Conservation (phyloP, 2,113 vertebrate species). For the Ariopsis seemanni region DNA sequence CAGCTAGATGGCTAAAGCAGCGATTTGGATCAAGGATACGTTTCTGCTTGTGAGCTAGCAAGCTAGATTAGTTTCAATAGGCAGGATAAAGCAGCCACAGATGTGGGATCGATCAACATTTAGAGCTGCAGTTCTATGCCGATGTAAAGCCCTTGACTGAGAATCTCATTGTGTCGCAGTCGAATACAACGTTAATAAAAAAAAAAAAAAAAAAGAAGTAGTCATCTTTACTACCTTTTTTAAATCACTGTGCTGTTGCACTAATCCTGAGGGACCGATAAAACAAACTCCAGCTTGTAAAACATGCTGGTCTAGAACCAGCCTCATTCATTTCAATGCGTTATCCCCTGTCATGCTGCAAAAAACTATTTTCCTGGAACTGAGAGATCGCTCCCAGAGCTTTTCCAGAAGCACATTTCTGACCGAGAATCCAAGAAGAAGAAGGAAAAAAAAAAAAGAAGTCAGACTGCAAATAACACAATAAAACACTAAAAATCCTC, state of each 20-base stretch:
- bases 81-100: background rate
- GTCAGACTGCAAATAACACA: background rate
- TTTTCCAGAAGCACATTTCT: background rate
- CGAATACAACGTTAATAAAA: background rate
- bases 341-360: background rate
- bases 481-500: slow-evolving; percentile 8
- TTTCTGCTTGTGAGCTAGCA: background rate
- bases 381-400: background rate
- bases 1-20: background rate
- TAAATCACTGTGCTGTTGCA: background rate
- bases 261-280: background rate
- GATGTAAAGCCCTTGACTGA: background rate
- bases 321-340: background rate
- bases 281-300: background rate
- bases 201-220: too few relatives aligned
- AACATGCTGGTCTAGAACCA: background rate
- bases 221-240: background rate
- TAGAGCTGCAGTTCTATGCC: background rate
- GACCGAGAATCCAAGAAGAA: background rate
- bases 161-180: background rate
- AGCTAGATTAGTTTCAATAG: background rate
- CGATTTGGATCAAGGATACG: background rate
- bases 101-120: background rate
- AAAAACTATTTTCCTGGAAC: background rate
- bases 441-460: background rate